Base-by-base conservation (phyloP, 2,888 invertebrate species). In the Microctonus aethiopoides region DNA sequence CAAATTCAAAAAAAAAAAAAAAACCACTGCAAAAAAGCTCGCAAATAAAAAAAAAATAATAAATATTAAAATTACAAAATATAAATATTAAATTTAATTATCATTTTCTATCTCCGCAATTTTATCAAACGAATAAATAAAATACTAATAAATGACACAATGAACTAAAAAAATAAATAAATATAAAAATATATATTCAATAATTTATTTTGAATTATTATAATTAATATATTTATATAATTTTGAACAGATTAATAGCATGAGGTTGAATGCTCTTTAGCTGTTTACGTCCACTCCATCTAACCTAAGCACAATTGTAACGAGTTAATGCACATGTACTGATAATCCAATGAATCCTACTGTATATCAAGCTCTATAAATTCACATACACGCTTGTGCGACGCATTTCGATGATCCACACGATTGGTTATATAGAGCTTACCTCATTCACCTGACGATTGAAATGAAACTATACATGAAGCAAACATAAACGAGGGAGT, bases 311-410 rank as follows among this genome's bases (percentile, higher is more conserved):
- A 39, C 34, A 36, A 56, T 65, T 65, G 39, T 65, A 65, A 65
- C 54, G 65, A 65, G 65, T 57, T 65, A 65, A 65, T 65, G 54
- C 65, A 65, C 36, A 54, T 65, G 39, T 65, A 36, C 65, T 34
- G 65, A 65, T 65, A 65, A 65, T 65, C 65, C 65, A 65, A 65
- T 65, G 65, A 65, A 56, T 65, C 54, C 54, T 65, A 65, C 56
- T 22, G 24, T 51, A 29, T 41, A 29, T 16, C 26, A 46, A n/a
- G 51, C 46, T 65, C 65, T 54, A 65, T 65, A 65, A 65, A 65
- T 65, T 39, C 54, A 32, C 22, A 36, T 64, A 52, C 51, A 54
- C 52, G 56, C 54, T 65, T 24, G 54, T 39, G 56, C 65, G 16
- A 65, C 56, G 36, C 65, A 65, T 65, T 65, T 54, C 56, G 65